Percentiles rank a stretch among this genome's conserved stretches.
Evolutionary conservation across 92 coral and sea anemone species (phyloP).

Genomic region (Parazoanthus darwini): DNA sequence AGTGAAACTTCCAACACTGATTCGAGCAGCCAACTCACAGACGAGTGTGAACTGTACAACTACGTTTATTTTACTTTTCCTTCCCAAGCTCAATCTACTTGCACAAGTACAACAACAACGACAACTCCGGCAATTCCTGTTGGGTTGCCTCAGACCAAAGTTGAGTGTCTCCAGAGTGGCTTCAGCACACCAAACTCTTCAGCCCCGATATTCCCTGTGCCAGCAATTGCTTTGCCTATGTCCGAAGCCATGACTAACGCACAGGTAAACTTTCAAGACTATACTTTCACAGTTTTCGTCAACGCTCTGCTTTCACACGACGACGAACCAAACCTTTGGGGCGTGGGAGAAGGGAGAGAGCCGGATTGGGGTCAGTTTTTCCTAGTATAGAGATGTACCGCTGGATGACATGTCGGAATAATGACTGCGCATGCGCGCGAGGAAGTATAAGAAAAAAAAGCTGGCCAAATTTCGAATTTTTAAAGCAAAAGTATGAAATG

Average conservation of each 20-base stretch:
- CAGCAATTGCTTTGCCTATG: constrained; percentile 34
- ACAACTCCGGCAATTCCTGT: constrained; percentile 24
- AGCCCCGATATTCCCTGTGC: constrained; percentile 32
- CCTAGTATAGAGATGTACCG: too few relatives aligned
- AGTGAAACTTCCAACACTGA: constrained; percentile 30
- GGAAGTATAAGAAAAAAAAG: too few relatives aligned
- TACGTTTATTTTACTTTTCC: constrained; percentile 28
- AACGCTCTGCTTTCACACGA: background rate
- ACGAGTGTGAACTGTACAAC: constrained; percentile 37
- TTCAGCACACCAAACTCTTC: constrained; percentile 27
- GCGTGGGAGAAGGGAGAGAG: too few relatives aligned
- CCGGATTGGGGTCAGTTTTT: too few relatives aligned
- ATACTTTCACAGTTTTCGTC: background rate
- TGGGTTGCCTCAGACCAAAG: constrained; percentile 38
- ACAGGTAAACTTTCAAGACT: background rate
- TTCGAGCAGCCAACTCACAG: constrained; percentile 38
- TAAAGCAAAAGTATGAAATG: too few relatives aligned
- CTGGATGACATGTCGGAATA: too few relatives aligned
- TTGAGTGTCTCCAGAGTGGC: constrained; percentile 36
- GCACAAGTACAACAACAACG: constrained; percentile 27
- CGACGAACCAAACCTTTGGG: too few relatives aligned
- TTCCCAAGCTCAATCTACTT: constrained; percentile 20
- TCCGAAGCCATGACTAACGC: constrained; percentile 27
- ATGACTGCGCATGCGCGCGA: too few relatives aligned
- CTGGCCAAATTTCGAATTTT: too few relatives aligned